Evolutionary conservation across 2,888 invertebrate genomes (phyloP).

Genomic region (Brachyopa scutellaris): DNA sequence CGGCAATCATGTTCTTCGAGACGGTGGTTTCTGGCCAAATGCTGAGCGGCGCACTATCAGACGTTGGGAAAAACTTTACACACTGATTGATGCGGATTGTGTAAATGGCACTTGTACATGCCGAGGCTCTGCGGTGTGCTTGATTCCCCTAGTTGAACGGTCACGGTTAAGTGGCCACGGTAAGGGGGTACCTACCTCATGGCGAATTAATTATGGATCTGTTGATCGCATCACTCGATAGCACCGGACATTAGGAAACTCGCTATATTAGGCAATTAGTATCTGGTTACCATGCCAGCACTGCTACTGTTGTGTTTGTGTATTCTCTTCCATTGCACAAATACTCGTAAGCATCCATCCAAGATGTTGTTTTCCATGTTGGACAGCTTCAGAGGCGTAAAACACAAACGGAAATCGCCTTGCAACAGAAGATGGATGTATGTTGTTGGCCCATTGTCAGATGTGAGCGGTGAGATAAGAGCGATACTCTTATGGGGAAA

Average conservation of each 20-base stretch:
- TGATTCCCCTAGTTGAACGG: slow-evolving; percentile 24
- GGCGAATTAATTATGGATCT: slow-evolving; percentile 67
- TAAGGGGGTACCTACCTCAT: neutral
- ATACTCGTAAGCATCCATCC: slow-evolving; percentile 21
- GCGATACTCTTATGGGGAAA: no score
- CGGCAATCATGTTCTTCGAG: neutral
- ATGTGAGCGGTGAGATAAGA: no score
- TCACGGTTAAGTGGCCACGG: slow-evolving; percentile 44
- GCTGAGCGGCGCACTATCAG: neutral
- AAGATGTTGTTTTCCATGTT: slow-evolving; percentile 38
- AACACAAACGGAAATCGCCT: slow-evolving; percentile 58
- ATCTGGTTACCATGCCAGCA: slow-evolving; percentile 45
- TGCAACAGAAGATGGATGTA: slow-evolving; percentile 40
- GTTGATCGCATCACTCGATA: slow-evolving; percentile 44
- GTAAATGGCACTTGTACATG: slow-evolving; percentile 36
- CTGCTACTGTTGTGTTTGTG: slow-evolving; percentile 15
- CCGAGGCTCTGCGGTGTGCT: slow-evolving; percentile 14
- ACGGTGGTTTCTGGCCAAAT: slow-evolving; percentile 5
- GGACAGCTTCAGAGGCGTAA: slow-evolving; percentile 10
- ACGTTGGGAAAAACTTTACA: slow-evolving; percentile 20
- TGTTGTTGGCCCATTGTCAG: no score
- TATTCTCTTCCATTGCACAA: slow-evolving; percentile 25
- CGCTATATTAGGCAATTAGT: slow-evolving; percentile 70
- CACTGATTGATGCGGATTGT: slow-evolving; percentile 40
- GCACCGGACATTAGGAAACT: slow-evolving; percentile 67